phyloP scores from a whole-genome alignment of 2,888 invertebrate genomes.

The Plemyria rubiginata region DNA sequence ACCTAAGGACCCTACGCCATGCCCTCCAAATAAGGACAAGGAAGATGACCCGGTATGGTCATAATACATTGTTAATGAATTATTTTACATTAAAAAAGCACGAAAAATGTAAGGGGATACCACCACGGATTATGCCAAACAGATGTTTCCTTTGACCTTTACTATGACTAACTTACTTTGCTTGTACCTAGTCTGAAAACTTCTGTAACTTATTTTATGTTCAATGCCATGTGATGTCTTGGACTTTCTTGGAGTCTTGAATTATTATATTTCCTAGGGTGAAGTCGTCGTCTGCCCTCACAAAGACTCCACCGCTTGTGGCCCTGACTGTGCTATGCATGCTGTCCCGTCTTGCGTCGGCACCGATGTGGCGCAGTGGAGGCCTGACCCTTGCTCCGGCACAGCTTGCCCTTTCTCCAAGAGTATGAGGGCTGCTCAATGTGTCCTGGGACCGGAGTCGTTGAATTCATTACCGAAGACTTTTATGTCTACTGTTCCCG shows the following conservation, averaged over 20 bases:
- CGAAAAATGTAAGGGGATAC: too few relatives aligned
- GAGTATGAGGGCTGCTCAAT: conserved; percentile 72
- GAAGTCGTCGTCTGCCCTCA: conserved; percentile 53
- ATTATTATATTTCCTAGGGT: conserved; percentile 45
- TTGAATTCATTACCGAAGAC: conserved; percentile 39
- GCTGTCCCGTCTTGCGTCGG: conserved; percentile 44
- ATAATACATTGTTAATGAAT: too few relatives aligned
- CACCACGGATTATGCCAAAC: too few relatives aligned
- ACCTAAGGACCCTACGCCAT: conserved; percentile 49
- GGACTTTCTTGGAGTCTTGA: too few relatives aligned
- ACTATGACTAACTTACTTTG: too few relatives aligned
- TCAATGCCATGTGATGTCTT: too few relatives aligned
- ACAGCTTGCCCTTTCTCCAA: conserved; percentile 55
- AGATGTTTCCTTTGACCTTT: neutral
- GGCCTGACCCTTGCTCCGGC: conserved; percentile 57
- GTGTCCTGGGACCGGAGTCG: conserved; percentile 61
- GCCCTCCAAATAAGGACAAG: conserved; percentile 49
- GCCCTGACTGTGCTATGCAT: conserved; percentile 57
- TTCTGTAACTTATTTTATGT: too few relatives aligned
- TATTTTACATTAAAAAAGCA: too few relatives aligned
- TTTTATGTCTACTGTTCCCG: conserved; percentile 31
- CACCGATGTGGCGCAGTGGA: conserved; percentile 48
- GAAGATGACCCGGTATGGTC: conserved; percentile 47
- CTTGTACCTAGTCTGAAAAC: too few relatives aligned
- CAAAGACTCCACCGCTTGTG: conserved; percentile 51